Evolutionary conservation across 2,888 invertebrate species (phyloP), one percentile per base, ranked within the genome.

Genomic region (Brassicogethes aeneus): DNA sequence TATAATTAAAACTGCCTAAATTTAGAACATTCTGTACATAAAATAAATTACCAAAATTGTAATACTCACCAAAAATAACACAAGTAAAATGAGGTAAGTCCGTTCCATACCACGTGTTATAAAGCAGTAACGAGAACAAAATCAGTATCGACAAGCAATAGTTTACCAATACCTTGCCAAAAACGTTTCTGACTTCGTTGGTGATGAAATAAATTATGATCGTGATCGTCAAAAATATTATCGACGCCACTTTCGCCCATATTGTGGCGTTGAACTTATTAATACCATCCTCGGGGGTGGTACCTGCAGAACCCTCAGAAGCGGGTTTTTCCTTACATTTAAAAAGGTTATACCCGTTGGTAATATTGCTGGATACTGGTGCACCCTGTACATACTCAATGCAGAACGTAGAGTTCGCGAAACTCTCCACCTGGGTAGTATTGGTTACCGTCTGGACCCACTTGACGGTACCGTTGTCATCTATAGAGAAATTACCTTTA

Each of bases 101-200:
- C n/a, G n/a, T 29, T 17, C 36, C 14, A 13, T n/a, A n/a, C n/a
- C n/a, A n/a, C n/a, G n/a, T n/a, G 7, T 42, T 41, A 34, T 55
- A 54, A 3, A 43, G 37, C 33, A 59, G 37, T 3, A 56, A 39
- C 3, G 44, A 33, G 38, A 55, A 53, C 23, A 53, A 34, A 3
- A 44, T 17, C 2, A 57, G 44, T 33, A 51, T 52, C 1, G 52
- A 43, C 1, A 48, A 15, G 38, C 58, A 59, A 37, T 59, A 60
- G 37, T 53, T 59, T 15, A 60, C 52, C 33, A 60, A 42, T 34
- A 55, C 54, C 41, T 60, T 60, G 3, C 59, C 60, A 40, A 60
- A 60, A 3, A 56, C 33, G 15, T 50, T 57, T 16, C 44, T 51
- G 2, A 46, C 52, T 31, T 60, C 57, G 7, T 48, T 48, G 36